Conservation (phyloP, 2,888 invertebrate species). For the Cyrtodaria siliqua region DNA sequence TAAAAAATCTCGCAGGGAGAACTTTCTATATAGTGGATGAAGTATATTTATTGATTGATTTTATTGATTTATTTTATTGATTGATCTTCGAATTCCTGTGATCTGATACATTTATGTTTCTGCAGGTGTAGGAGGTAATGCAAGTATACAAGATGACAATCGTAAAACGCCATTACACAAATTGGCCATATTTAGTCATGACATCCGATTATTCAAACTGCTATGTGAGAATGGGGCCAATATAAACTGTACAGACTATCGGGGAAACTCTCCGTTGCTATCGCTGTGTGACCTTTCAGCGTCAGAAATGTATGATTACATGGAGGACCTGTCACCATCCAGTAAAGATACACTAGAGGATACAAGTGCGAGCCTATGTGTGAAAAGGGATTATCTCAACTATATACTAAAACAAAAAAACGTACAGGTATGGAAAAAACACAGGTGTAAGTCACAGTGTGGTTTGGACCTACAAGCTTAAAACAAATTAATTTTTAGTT, state of each 20-base stretch:
- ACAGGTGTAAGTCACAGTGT: too few species aligned
- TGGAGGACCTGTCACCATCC: constrained; percentile 74
- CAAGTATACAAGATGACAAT: constrained; percentile 73
- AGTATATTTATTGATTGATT: too few species aligned
- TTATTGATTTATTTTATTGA: too few species aligned
- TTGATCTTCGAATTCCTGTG: too few species aligned
- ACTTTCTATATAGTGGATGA: too few species aligned
- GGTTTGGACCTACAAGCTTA: too few species aligned
- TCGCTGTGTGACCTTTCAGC: constrained; percentile 76
- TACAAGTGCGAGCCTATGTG: constrained; percentile 63
- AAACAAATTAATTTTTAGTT: too few species aligned
- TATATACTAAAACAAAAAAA: constrained; percentile 72
- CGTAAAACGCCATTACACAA: constrained; percentile 77
- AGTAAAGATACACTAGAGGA: constrained; percentile 75
- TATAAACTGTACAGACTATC: constrained; percentile 70
- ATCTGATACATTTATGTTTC: too few species aligned
- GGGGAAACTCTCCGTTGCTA: constrained; percentile 78
- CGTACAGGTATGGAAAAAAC: constrained; percentile 74
- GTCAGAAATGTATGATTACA: constrained; percentile 70
- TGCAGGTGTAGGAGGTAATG: constrained; percentile 79
- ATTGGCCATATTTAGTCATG: constrained; percentile 71
- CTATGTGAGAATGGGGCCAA: constrained; percentile 79
- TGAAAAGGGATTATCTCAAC: constrained; percentile 72
- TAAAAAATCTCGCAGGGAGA: too few species aligned
- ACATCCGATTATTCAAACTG: constrained; percentile 71